Evolutionary conservation across 2,888 invertebrate species (phyloP), one percentile per base, ranked within the genome.

Genomic region (Encarsia formosa): DNA sequence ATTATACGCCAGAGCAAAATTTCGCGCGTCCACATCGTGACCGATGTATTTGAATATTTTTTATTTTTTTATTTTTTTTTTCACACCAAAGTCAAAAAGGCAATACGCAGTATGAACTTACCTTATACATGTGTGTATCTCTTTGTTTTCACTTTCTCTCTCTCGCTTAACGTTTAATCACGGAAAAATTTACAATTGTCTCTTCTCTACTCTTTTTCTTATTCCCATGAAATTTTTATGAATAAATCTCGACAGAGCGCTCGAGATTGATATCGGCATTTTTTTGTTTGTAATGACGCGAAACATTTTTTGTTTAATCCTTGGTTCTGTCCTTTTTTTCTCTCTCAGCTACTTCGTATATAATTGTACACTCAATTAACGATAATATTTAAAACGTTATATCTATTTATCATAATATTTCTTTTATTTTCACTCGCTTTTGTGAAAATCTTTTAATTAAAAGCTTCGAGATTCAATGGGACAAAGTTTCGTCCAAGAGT

Each of bases 81-180:
- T 70, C 70, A 73, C 73, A 73, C 68, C 73, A 66, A 73, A 72
- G 69, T 73, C 71, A 71, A 73, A 73, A 73, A 73, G 73, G 73
- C 73, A 73, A 72, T 73, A 71, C 71, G 70, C 71, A 72, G 72
- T 73, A 73, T 68, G 68, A 73, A 71, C 72, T 72, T 71, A 73
- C 69, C 68, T 72, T 71, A 60, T 70, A 66, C 64, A 66, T 66
- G 64, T 70, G 65, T 69, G 64, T 55, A 39, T 56, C 15, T 57
- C 39, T 61, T 39, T 57, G 35, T 49, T 19, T 52, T 8, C 46
- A 16, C 31, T 53, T 13, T 35, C 26, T 54, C 38, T 37, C 32
- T 39, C 24, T 39, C 19, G 22, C 37, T 44, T 19, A 50, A 63
- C 62, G 62, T 65, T 59, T 67, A 66, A 63, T 61, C 61, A 64